These are phyloP conservation scores for Antitype chi DNA, from an alignment of 2,888 invertebrate genomes.

Conservation along the genomic window DNA sequence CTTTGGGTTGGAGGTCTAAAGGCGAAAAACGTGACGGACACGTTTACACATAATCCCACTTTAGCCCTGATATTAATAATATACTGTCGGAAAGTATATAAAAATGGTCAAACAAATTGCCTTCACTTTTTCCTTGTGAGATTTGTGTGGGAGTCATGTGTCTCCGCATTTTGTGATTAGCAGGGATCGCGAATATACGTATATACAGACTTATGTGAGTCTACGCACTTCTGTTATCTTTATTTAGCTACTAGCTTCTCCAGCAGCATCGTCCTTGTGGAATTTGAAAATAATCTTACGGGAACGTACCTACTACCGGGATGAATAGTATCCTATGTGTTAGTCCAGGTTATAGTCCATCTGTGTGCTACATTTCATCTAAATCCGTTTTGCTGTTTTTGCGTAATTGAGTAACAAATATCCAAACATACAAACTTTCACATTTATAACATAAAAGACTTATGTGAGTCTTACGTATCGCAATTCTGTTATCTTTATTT, in stretches of 20 bases:
- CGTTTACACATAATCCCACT: slow-evolving; percentile 64
- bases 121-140: slow-evolving; percentile 63
- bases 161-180: slow-evolving; percentile 58
- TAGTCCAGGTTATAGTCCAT: too few species aligned
- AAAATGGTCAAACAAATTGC: slow-evolving; percentile 61
- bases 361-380: too few species aligned
- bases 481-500: slow-evolving; percentile 66
- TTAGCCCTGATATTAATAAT: slow-evolving; percentile 63
- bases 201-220: slow-evolving; percentile 18
- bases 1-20: slow-evolving; percentile 1
- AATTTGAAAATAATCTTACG: too few species aligned
- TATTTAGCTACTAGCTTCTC: slow-evolving; percentile 57
- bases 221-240: slow-evolving; percentile 59
- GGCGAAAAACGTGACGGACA: slow-evolving; percentile 33
- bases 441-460: background rate
- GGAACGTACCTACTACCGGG: too few species aligned
- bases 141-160: slow-evolving; percentile 43
- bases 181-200: background rate
- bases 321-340: too few species aligned
- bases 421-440: too few species aligned
- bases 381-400: too few species aligned
- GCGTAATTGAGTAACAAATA: too few species aligned
- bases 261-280: too few species aligned
- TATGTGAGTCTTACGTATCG: slow-evolving; percentile 41
- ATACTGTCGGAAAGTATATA: slow-evolving; percentile 45